Percentiles rank a stretch among this genome's conserved stretches.
These are phyloP conservation scores for Cyrtorhinus lividipennis DNA, from an alignment of 1,140 invertebrate species.

Conservation along the genomic window DNA sequence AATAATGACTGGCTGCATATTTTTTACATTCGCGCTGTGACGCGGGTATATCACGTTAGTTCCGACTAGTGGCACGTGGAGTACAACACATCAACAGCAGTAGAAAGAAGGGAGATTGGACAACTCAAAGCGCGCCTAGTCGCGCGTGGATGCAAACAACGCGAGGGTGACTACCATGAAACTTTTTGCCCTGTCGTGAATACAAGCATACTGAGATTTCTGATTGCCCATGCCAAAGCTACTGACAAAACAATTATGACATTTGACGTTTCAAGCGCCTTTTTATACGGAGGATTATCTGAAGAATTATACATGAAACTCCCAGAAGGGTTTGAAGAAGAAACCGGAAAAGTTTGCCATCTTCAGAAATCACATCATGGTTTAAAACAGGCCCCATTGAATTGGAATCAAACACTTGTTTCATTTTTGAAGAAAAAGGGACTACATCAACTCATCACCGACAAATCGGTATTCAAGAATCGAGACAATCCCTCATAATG, in stretches of 20 bases:
- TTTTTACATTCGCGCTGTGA: too few relatives aligned
- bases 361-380: conserved; percentile 32
- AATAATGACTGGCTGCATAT: too few relatives aligned
- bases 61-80: conserved; percentile 18
- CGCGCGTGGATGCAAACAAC: conserved; percentile 29
- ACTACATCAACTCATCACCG: neutral
- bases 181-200: conserved; percentile 29
- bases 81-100: too few relatives aligned
- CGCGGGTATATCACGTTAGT: conserved; percentile 25
- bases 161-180: conserved; percentile 27
- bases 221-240: conserved; percentile 29
- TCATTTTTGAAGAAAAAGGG: conserved; percentile 11
- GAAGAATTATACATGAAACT: conserved; percentile 10
- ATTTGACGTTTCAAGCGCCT: conserved; percentile 30
- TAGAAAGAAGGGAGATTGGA: conserved; percentile 15
- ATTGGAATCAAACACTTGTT: conserved; percentile 24
- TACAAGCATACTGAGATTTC: conserved; percentile 29
- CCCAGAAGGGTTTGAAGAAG: conserved; percentile 22
- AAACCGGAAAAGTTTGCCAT: conserved; percentile 26
- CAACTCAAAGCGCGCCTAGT: conserved; percentile 31
- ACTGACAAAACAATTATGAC: conserved; percentile 29
- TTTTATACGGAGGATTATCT: conserved; percentile 1
- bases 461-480: neutral
- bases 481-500: neutral
- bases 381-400: conserved; percentile 29